These are phyloP conservation scores for Benthosema pterotum DNA, from an alignment of 2,797 vertebrate species.

Conservation along the genomic window DNA sequence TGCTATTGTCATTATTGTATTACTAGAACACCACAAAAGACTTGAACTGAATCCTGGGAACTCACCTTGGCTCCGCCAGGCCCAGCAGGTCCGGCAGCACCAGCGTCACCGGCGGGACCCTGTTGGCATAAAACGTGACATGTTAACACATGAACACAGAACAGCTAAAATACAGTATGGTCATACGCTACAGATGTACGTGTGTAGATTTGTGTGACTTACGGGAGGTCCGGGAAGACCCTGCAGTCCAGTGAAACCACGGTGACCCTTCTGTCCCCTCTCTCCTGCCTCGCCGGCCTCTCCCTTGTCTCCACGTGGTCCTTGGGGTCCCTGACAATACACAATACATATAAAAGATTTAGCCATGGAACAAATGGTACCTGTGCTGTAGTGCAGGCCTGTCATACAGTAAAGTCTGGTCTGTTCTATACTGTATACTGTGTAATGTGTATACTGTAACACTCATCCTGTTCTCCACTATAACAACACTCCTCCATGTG, in stretches of 20 bases:
- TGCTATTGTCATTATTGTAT: too few species aligned
- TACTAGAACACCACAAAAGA: slow-evolving; percentile 12
- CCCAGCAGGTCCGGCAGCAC: slow-evolving; percentile 87
- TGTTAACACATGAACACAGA: not conserved
- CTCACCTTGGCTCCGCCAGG: slow-evolving; percentile 91
- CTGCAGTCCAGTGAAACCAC: slow-evolving; percentile 97
- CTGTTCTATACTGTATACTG: too few species aligned
- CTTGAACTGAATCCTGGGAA: slow-evolving; percentile 31
- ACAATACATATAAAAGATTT: too few species aligned
- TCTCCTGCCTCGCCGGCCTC: slow-evolving; percentile 93
- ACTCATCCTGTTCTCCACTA: too few species aligned
- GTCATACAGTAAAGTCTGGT: too few species aligned
- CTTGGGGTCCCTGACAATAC: slow-evolving; percentile 90
- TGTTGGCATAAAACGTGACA: slow-evolving; percentile 61
- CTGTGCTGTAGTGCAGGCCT: not conserved
- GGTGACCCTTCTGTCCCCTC: slow-evolving; percentile 95
- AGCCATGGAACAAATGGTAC: slow-evolving; percentile 4
- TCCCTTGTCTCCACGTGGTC: slow-evolving; percentile 96
- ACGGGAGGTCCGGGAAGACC: slow-evolving; percentile 96
- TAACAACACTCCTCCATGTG: not conserved
- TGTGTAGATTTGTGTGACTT: slow-evolving; percentile 68
- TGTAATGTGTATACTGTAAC: too few species aligned
- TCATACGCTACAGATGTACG: too few species aligned
- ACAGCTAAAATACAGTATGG: not conserved
- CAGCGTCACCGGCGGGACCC: slow-evolving; percentile 93